Conservation (phyloP, 1,140 invertebrate species). For the Camponotus vicinus region DNA sequence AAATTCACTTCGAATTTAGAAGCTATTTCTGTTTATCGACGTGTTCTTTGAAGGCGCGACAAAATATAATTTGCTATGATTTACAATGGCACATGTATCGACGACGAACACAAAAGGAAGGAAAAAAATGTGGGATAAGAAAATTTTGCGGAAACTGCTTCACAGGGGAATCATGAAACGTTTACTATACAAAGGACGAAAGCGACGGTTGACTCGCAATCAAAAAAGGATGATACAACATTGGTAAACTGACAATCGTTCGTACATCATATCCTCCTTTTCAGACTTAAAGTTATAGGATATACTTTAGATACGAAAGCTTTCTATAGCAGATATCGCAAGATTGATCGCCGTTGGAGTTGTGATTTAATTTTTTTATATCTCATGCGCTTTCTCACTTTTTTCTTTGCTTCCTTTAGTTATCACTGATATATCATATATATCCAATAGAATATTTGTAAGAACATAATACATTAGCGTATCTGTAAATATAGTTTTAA, state of each 20-base stretch:
- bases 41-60: constrained; percentile 5
- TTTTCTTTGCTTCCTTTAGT: background rate
- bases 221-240: constrained; percentile 79
- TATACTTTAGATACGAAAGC: constrained; percentile 61
- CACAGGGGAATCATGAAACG: background rate
- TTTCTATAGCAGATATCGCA: constrained; percentile 50
- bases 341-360: constrained; percentile 71
- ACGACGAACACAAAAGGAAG: no score
- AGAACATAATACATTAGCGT: background rate
- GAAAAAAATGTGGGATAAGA: background rate
- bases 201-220: constrained; percentile 71
- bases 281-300: constrained; percentile 74
- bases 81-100: background rate
- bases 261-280: constrained; percentile 51
- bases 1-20: background rate
- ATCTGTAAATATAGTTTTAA: constrained; percentile 55
- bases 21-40: background rate
- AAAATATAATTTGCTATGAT: constrained; percentile 17
- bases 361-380: constrained; percentile 73
- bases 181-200: constrained; percentile 51
- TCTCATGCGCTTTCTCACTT: constrained; percentile 6
- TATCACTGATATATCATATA: constrained; percentile 18
- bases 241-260: constrained; percentile 54
- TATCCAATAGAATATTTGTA: background rate
- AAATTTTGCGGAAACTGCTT: constrained; percentile 28